Base-by-base conservation (phyloP, 1,140 invertebrate genomes). In the Macrotrachela quadricornifera region DNA sequence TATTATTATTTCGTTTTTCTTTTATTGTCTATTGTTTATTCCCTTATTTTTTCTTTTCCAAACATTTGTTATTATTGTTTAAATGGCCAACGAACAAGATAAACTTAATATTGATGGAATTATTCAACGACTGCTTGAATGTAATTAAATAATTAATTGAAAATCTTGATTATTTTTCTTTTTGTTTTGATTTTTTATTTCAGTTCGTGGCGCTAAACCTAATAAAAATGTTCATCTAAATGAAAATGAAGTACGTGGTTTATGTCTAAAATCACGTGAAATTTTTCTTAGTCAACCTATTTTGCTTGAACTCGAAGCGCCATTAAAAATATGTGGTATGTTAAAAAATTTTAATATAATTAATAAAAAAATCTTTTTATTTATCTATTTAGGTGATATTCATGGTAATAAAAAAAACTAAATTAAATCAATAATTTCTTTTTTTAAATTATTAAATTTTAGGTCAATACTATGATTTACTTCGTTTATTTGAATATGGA, bases 201-300 rank as follows among this genome's bases (percentile, higher is more conserved):
- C 15, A 73, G 73, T 73, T 10, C 62, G 73, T 63, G 73, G 73
- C 65, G 73, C 69, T 60, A 66, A 73, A 45, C 73, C 73, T 42
- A 73, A 73, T 16, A 74, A 74, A 56, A 70, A 64, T n/a, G 73
- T 74, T 6, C 70, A 75, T 54, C 72, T 75, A 73, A 68, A 72
- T 49, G 73, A 75, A 53, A 58, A 63, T 18, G 73, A 75, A 61
- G 71, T 75, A 10, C 60, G 71, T 17, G 67, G 70, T 18, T 59
- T 77, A 12, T 76, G 76, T 59, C 59, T 74, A 21, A 76, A 76
- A 62, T 77, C 75, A 50, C 75, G 94, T 63, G 94, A 99, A 77
- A 97, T 99, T 66, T 97, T 99, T 73, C 76, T 99, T 57, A 90
- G 90, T 66, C 94, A 99, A 70, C 92, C 94, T 4, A 97, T 99